Evolutionary conservation across 2,113 vertebrate species (phyloP).

Genomic region (Petaurus breviceps): DNA sequence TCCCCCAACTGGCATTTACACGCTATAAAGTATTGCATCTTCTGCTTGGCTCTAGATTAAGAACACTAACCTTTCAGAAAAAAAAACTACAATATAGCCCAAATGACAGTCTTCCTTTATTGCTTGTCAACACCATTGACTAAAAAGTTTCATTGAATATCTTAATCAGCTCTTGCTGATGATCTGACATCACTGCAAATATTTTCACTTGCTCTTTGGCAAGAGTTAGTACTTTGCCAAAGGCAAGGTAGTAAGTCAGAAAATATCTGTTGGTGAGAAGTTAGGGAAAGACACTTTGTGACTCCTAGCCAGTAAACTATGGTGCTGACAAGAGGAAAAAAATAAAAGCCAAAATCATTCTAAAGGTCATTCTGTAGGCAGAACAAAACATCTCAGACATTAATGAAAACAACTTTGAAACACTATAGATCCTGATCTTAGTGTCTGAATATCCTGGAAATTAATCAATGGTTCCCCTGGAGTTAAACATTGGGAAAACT

Average conservation of each 20-base stretch:
- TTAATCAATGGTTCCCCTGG: neutral
- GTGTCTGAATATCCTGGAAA: constrained; percentile 5
- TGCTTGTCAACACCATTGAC: constrained; percentile 55
- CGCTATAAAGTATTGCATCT: constrained; percentile 5
- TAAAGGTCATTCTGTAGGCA: constrained; percentile 59
- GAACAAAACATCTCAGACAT: constrained; percentile 51
- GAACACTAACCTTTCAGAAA: neutral
- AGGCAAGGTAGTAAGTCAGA: constrained; percentile 62
- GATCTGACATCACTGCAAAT: constrained; percentile 65
- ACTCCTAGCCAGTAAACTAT: constrained; percentile 57
- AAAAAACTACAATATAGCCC: constrained; percentile 9
- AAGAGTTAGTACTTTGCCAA: constrained; percentile 64
- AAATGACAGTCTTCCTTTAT: constrained; percentile 40
- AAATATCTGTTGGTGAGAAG: constrained; percentile 11
- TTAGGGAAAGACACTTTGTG: constrained; percentile 2
- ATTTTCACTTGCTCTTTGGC: constrained; percentile 70
- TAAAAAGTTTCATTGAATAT: constrained; percentile 55
- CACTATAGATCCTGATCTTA: neutral
- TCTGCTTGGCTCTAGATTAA: constrained; percentile 16
- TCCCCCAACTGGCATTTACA: constrained; percentile 18
- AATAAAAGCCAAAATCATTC: constrained; percentile 62
- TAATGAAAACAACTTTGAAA: constrained; percentile 44
- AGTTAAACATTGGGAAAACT: neutral
- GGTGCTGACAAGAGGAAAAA: constrained; percentile 65
- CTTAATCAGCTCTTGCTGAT: constrained; percentile 64